Percentiles rank a stretch among this genome's conserved stretches.
These are phyloP conservation scores for Ailuropoda melanoleuca DNA, from an alignment of 2,113 vertebrate species.

Conservation along the genomic window DNA sequence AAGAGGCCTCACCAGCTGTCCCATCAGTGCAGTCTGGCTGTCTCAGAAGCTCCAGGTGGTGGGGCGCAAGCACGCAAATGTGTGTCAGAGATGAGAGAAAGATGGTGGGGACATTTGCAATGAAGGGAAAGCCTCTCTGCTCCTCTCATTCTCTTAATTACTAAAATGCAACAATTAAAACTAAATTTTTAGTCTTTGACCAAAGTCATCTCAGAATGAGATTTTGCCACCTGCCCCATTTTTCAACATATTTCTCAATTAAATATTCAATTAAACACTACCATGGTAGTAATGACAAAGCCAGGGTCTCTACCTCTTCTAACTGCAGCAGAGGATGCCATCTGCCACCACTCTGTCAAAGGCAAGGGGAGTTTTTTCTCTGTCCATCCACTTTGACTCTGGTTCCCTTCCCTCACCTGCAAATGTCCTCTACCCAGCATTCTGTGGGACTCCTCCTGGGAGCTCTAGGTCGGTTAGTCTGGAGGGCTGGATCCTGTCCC, in stretches of 20 bases:
- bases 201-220: neutral
- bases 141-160: neutral
- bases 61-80: neutral
- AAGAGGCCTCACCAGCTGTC: neutral
- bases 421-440: neutral
- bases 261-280: neutral
- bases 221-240: no score
- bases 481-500: neutral
- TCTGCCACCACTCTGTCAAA: neutral
- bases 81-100: neutral
- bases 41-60: neutral
- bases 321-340: neutral
- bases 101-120: neutral
- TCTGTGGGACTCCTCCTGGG: neutral
- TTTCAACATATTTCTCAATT: neutral
- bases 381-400: neutral
- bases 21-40: neutral
- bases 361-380: neutral
- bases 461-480: neutral
- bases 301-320: neutral
- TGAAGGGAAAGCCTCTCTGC: neutral
- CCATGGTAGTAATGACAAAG: neutral
- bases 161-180: neutral
- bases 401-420: no score
- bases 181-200: neutral